Evolutionary conservation across 1,140 invertebrate genomes (phyloP), one percentile per base, ranked within the genome.

Genomic region (Leptinotarsa lineolata): DNA sequence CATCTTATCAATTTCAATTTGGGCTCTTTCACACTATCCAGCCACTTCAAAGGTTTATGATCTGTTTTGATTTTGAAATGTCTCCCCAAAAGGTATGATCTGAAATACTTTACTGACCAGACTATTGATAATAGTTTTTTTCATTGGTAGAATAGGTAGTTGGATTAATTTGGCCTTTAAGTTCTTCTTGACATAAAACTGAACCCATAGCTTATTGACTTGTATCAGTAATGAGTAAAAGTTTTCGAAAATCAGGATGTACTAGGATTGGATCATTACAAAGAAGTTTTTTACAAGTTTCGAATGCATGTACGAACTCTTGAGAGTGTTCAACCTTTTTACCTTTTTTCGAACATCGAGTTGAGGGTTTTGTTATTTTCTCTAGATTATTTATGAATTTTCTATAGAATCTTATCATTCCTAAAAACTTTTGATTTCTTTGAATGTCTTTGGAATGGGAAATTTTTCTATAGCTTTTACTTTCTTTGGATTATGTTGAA

Each of bases 1-100:
- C 2, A 24, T 67, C 83, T 72, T 1, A 79, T 75, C n/a, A 88
- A 70, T 73, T 84, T 72, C 58, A 77, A 81, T 8, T 70, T 80
- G 8, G 83, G 81, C 61, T 86, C 82, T 79, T 85, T 87, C 0
- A 85, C 76, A 20, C 48, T 58, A 69, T 76, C 76, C 3, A 78
- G 54, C 21, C 74, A 88, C n/a, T 72, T 74, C 15, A 88, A 75
- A 1, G 85, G 82, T 74, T 81, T 81, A 72, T 88, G 86, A 75
- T 89, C 87, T 1, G 86, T 88, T 58, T 82, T 71, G 4, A 88
- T 77, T 8, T 61, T 83, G 76, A 88, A 88, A 46, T 83, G 74
- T 24, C 64, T 24, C 13, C 65, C 65, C 8, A 18, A 48, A 67
- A 67, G 24, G 16, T 44, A 67, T 6, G 13, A 13, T 67, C 22